Evolutionary conservation across 2,113 vertebrate species (phyloP).

Genomic region (Tapirus terrestris): DNA sequence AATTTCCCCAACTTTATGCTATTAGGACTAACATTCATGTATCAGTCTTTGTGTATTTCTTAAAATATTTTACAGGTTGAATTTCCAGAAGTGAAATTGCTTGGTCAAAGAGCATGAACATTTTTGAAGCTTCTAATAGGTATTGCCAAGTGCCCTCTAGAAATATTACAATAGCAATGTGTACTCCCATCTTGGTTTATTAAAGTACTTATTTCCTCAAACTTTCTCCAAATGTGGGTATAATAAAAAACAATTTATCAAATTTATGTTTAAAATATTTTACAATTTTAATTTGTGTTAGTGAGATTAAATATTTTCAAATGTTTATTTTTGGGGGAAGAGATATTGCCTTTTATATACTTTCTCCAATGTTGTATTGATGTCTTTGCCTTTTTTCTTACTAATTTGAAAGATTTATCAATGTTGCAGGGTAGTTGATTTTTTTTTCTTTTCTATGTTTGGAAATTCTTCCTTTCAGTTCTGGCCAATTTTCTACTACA

Average conservation of each 20-base stretch:
- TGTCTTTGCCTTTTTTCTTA: neutral
- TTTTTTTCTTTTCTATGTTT: neutral
- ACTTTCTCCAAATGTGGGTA: neutral
- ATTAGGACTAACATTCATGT: neutral
- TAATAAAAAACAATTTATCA: neutral
- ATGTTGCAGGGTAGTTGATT: neutral
- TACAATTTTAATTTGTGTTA: slow-evolving; percentile 13
- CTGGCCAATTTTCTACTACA: neutral
- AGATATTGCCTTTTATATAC: neutral
- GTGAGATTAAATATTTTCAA: slow-evolving; percentile 1
- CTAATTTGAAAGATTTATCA: slow-evolving; percentile 30
- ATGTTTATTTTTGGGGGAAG: neutral
- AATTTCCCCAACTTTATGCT: slow-evolving; percentile 10
- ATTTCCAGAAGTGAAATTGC: slow-evolving; percentile 43
- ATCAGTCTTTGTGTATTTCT: neutral
- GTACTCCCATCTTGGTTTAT: neutral
- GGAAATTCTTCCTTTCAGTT: neutral
- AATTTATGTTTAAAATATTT: neutral
- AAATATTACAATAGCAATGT: neutral
- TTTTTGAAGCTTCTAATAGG: slow-evolving; percentile 2
- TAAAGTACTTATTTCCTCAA: neutral
- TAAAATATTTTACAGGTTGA: slow-evolving; percentile 30
- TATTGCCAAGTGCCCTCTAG: neutral
- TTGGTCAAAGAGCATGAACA: neutral
- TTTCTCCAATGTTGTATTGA: neutral